Evolutionary conservation across 2,797 vertebrate species (phyloP).

Genomic region (Pelobates cultripes): DNA sequence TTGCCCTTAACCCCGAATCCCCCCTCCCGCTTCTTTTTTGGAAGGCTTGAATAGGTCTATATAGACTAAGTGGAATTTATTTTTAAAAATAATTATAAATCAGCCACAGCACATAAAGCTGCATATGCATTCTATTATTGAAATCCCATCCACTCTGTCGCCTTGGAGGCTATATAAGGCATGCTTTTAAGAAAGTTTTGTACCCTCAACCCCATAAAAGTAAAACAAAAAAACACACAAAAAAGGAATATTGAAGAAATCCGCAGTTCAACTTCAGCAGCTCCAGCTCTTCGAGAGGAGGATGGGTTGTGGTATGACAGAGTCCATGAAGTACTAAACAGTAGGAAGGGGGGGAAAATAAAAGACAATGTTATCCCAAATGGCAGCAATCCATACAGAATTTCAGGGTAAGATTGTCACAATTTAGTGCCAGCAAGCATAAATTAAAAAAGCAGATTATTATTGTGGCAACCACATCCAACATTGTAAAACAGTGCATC

Average conservation of each 20-base stretch:
- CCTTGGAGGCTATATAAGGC: conserved; percentile 94
- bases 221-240: conserved; percentile 27
- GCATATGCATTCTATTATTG: conserved; percentile 88
- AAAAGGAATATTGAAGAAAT: conserved; percentile 51
- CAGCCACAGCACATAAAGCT: conserved; percentile 94
- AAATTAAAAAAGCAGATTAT: no score
- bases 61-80: conserved; percentile 70
- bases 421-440: no score
- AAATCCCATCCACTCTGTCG: conserved; percentile 86
- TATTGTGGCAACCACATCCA: no score
- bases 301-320: conserved; percentile 18
- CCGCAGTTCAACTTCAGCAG: conserved; percentile 40
- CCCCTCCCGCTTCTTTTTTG: conserved; percentile 36
- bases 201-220: conserved; percentile 60
- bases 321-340: conserved; percentile 37
- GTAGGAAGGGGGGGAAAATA: not conserved
- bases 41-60: conserved; percentile 74
- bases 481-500: no score
- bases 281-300: conserved; percentile 33
- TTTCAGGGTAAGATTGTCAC: no score
- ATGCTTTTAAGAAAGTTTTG: conserved; percentile 92
- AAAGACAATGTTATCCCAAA: no score
- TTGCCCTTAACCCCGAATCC: conserved; percentile 43
- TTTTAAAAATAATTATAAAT: conserved; percentile 57
- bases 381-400: no score